These are phyloP conservation scores for Belonocnema kinseyi DNA, from an alignment of 1,140 invertebrate genomes.

Conservation along the genomic window DNA sequence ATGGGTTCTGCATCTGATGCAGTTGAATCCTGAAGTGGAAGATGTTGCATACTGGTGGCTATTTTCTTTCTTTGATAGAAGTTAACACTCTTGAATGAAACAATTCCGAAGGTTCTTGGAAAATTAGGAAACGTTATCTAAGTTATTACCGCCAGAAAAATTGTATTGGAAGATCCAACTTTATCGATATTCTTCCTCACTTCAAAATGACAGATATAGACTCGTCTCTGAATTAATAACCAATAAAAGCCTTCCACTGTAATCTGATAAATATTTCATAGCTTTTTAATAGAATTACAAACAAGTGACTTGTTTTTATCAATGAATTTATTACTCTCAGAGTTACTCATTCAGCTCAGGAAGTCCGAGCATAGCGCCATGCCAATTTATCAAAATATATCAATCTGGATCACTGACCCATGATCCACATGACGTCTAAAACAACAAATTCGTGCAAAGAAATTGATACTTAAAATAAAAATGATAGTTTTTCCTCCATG, in stretches of 20 bases:
- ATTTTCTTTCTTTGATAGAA: not conserved
- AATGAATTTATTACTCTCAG: slow-evolving; percentile 3
- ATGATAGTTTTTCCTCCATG: not conserved
- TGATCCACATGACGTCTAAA: not conserved
- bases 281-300: slow-evolving; percentile 12
- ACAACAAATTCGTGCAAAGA: not conserved
- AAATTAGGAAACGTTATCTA: not conserved
- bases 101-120: not conserved
- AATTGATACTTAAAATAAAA: slow-evolving; percentile 2
- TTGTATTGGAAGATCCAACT: not conserved
- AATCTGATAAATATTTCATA: slow-evolving; percentile 30
- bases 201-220: not conserved
- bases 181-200: not conserved
- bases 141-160: not conserved
- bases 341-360: slow-evolving; percentile 3
- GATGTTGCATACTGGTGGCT: not conserved
- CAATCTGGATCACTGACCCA: not conserved
- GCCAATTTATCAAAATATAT: not conserved
- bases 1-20: not conserved
- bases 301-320: slow-evolving; percentile 23
- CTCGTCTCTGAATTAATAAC: not conserved
- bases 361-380: slow-evolving; percentile 20
- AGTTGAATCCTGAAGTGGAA: not conserved
- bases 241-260: slow-evolving; percentile 3
- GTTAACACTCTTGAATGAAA: not conserved